Evolutionary conservation across 2,888 invertebrate genomes (phyloP), one percentile per base, ranked within the genome.

Genomic region (Pyrgus malvae): DNA sequence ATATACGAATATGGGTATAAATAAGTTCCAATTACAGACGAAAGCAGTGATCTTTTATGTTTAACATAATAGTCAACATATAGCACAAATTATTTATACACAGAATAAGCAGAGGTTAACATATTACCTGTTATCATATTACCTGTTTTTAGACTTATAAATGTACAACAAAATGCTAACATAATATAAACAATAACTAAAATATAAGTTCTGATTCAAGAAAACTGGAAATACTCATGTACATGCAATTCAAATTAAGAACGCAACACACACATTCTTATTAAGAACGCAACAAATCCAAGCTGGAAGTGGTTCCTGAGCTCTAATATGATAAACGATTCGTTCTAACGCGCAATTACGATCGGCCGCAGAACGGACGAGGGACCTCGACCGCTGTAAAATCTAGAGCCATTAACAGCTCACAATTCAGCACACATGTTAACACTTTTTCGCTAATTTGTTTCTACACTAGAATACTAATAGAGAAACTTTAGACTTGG

Each of bases 241-340:
- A 37, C 14, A 8, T 11, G 29, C 37, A 29, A 37, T 27, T 19
- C 51, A 45, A 38, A 53, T 53, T 53, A n/a, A n/a, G n/a, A n/a
- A n/a, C n/a, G n/a, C n/a, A n/a, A n/a, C n/a, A n/a, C n/a, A n/a
- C n/a, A n/a, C n/a, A n/a, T n/a, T n/a, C n/a, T n/a, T n/a, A n/a
- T n/a, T n/a, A n/a, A 53, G 51, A 53, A 53, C 45, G 51, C 44
- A 44, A 53, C 45, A 53, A 53, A 45, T 53, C 51, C 44, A 12
- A 53, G 69, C 75, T 72, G 57, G 63, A 57, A 76, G 76, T 44
- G 37, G 44, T 53, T 45, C 21, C 51, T 21, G 38, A 45, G 38
- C 51, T 71, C 72, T 77, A 76, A 80, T 77, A 78, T 78, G 82
- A 84, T 84, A 85, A 83, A 79, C 80, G 79, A 86, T 86, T 86